These are phyloP conservation scores for Glyphotaelius pellucidus DNA, from an alignment of 2,888 invertebrate genomes.

Conservation along the genomic window DNA sequence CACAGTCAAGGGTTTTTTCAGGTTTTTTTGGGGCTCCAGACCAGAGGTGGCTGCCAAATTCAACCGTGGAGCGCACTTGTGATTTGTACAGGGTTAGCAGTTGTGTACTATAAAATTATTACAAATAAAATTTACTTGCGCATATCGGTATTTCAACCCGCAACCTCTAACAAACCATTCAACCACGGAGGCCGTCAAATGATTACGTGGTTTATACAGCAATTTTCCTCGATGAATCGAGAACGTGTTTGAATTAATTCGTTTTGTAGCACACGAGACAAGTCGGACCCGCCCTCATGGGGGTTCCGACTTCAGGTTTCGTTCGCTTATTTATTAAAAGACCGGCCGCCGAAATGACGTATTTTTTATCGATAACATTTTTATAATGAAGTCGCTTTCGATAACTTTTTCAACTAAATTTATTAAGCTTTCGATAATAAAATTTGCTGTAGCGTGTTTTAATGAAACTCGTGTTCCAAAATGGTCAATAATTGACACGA, in stretches of 20 bases:
- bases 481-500: background rate
- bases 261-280: background rate
- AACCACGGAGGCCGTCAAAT: background rate
- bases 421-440: background rate
- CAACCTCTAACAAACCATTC: too few species aligned
- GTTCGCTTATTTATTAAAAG: slow-evolving; percentile 6
- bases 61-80: too few species aligned
- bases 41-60: too few species aligned
- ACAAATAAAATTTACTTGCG: too few species aligned
- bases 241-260: slow-evolving; percentile 10
- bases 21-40: too few species aligned
- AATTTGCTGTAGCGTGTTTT: background rate
- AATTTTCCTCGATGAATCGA: background rate
- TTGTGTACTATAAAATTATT: too few species aligned
- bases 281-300: background rate
- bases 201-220: background rate
- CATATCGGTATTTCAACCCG: too few species aligned
- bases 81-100: too few species aligned
- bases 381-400: background rate
- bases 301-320: slow-evolving; percentile 7
- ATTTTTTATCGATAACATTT: slow-evolving; percentile 12
- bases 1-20: too few species aligned
- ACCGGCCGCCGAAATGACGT: background rate
- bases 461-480: background rate
- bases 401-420: background rate